phyloP scores from a whole-genome alignment of 2,113 vertebrate genomes.

The Proteles cristata region DNA sequence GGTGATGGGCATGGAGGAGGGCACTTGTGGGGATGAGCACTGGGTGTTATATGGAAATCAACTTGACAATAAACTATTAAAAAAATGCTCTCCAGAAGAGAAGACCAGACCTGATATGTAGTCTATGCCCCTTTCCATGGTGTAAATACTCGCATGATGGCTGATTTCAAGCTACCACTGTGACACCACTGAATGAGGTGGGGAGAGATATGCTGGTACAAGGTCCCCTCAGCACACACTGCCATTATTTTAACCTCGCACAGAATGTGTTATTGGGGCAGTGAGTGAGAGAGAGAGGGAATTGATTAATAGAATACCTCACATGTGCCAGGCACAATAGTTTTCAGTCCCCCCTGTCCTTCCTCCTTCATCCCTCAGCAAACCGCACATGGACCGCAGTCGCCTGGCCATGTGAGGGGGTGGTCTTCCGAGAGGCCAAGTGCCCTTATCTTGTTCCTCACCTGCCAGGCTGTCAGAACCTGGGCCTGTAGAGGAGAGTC shows the following conservation, averaged over 20 bases:
- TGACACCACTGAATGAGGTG: neutral
- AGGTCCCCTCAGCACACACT: neutral
- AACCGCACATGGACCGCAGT: neutral
- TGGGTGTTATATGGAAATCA: too few species aligned
- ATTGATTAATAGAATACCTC: neutral
- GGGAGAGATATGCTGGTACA: neutral
- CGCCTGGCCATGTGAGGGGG: neutral
- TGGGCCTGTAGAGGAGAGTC: neutral
- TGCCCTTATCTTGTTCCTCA: neutral
- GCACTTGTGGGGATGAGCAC: too few species aligned
- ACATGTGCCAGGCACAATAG: neutral
- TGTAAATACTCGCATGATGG: neutral
- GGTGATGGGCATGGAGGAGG: too few species aligned
- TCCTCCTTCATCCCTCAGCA: neutral
- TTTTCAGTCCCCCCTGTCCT: neutral
- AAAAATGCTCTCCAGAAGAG: neutral
- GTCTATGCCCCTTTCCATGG: neutral
- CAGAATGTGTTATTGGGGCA: slow-evolving; percentile 1
- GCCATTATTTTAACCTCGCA: neutral
- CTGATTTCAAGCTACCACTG: neutral
- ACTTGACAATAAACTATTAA: too few species aligned
- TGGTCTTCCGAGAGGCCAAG: neutral
- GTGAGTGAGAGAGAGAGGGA: neutral
- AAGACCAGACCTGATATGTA: neutral
- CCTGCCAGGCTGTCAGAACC: neutral